Evolutionary conservation across 2,888 invertebrate genomes (phyloP).

Genomic region (Catocala fraxini): DNA sequence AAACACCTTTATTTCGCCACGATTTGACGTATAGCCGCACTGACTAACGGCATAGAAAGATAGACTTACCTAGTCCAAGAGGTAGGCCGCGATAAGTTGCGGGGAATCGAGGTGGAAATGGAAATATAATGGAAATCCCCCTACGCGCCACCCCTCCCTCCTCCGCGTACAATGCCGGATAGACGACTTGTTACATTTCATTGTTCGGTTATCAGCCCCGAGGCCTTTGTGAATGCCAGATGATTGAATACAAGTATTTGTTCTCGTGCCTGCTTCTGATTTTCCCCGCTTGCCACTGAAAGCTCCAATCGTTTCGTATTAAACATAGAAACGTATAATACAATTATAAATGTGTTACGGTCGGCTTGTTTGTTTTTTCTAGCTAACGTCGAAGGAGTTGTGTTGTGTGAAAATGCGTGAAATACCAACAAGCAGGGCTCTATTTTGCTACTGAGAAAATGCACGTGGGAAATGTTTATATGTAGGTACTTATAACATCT

Average conservation of each 20-base stretch:
- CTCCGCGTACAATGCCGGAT: constrained; percentile 82
- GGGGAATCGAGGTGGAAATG: constrained; percentile 86
- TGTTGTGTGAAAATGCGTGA: constrained; percentile 18
- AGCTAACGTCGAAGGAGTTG: constrained; percentile 23
- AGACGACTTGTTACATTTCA: constrained; percentile 88
- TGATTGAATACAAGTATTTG: constrained; percentile 88
- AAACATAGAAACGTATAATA: constrained; percentile 66
- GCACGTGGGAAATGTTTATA: background rate
- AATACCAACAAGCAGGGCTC: constrained; percentile 2
- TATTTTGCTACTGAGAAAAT: background rate
- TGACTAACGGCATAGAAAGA: constrained; percentile 85
- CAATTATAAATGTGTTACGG: constrained; percentile 70
- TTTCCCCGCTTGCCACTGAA: constrained; percentile 79
- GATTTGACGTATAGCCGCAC: constrained; percentile 72
- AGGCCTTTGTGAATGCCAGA: constrained; percentile 84
- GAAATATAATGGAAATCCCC: constrained; percentile 86
- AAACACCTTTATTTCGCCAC: constrained; percentile 59
- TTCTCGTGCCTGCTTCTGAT: constrained; percentile 84
- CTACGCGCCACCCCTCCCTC: constrained; percentile 53
- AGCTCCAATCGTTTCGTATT: constrained; percentile 75
- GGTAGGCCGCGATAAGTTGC: constrained; percentile 86
- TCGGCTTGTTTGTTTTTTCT: constrained; percentile 54
- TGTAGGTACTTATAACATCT: background rate
- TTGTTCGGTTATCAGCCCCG: constrained; percentile 86
- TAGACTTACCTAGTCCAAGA: constrained; percentile 84